These are phyloP conservation scores for Aurelia coerulea DNA, from an alignment of 30 jellyfish, hydroid and myxozoan species.

Conservation along the genomic window DNA sequence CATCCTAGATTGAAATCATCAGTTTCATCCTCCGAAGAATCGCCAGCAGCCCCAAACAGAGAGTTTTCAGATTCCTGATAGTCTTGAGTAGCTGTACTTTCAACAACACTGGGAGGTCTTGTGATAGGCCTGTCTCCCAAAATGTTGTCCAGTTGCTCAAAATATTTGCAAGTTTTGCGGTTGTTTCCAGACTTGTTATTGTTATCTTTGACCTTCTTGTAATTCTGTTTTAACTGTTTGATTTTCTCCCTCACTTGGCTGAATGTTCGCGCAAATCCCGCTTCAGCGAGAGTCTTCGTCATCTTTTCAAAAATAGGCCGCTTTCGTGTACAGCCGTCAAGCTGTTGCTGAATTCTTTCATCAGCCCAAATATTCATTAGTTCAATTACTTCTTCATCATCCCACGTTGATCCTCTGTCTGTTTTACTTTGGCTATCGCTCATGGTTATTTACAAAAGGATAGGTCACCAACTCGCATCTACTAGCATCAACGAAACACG, in stretches of 20 bases:
- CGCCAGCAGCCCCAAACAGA: not conserved
- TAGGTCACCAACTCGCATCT: no score
- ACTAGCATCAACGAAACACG: no score
- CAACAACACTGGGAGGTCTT: constrained; percentile 31
- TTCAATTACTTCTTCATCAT: constrained; percentile 8
- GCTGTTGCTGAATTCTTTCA: no score
- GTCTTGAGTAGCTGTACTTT: not conserved
- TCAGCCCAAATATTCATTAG: no score
- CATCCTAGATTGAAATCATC: not conserved
- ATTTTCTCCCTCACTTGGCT: no score
- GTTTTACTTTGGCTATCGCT: constrained; percentile 15
- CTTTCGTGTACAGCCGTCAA: no score
- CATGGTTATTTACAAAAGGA: not conserved
- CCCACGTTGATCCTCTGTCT: constrained; percentile 40
- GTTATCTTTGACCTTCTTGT: constrained; percentile 7
- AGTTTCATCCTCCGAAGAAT: not conserved
- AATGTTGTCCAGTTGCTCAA: constrained; percentile 28
- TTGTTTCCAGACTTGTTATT: constrained; percentile 26
- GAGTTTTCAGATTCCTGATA: not conserved
- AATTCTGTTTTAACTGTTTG: no score
- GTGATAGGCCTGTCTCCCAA: constrained; percentile 50
- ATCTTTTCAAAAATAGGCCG: no score
- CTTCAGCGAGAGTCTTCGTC: no score
- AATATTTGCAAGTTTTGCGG: constrained; percentile 32
- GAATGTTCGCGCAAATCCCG: no score